A percentile compares a stretch with the other conserved stretches of the same genome.
phyloP scores from a whole-genome alignment of 2,888 invertebrate species.

The Marasmarcha lunaedactyla region DNA sequence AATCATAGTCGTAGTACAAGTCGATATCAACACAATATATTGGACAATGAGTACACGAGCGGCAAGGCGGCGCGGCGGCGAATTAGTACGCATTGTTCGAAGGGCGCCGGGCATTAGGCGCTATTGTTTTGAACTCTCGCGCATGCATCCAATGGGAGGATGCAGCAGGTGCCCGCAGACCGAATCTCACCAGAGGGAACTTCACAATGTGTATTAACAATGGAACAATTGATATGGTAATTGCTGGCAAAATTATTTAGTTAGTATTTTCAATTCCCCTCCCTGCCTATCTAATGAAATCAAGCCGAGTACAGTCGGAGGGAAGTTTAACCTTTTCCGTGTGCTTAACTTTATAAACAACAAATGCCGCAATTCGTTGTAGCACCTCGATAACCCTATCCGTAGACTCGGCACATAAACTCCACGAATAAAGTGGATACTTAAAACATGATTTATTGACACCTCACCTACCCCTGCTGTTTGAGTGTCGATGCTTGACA shows the following conservation, averaged over 20 bases:
- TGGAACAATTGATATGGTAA: neutral
- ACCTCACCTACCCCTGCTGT: neutral
- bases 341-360: too few species aligned
- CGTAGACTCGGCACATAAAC: too few species aligned
- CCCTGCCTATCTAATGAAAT: too few species aligned
- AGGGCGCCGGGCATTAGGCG: slow-evolving; percentile 4
- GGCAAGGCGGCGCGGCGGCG: too few species aligned
- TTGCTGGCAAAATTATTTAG: neutral
- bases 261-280: too few species aligned
- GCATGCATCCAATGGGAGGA: slow-evolving; percentile 1
- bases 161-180: neutral
- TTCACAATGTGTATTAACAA: neutral
- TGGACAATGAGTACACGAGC: neutral
- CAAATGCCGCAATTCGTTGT: too few species aligned
- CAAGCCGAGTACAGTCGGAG: too few species aligned
- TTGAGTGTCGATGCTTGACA: neutral
- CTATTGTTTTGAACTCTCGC: slow-evolving; percentile 5
- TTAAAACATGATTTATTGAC: neutral
- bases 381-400: too few species aligned
- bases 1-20: neutral
- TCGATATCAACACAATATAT: neutral
- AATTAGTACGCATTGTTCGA: slow-evolving; percentile 6
- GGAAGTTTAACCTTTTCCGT: too few species aligned
- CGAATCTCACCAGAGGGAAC: neutral
- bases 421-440: too few species aligned